These are phyloP conservation scores for Drosophila pectinifera DNA, from an alignment of 1,140 invertebrate species.

Conservation along the genomic window DNA sequence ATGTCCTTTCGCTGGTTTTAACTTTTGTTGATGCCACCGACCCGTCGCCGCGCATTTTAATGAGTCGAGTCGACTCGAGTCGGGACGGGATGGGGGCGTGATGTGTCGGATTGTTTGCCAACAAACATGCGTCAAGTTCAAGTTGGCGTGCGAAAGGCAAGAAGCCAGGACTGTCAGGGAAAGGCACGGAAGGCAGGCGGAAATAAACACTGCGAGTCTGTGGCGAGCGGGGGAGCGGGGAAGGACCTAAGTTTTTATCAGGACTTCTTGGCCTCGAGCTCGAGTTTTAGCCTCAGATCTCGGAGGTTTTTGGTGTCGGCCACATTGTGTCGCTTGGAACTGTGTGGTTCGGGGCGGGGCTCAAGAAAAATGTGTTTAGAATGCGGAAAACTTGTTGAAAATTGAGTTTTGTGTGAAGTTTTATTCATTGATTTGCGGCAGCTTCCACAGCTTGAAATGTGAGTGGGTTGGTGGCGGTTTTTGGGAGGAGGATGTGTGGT, in stretches of 20 bases:
- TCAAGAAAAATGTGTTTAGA: constrained; percentile 71
- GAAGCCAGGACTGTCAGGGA: constrained; percentile 36
- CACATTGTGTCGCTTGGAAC: constrained; percentile 49
- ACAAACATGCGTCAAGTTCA: constrained; percentile 82
- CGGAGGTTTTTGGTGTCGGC: constrained; percentile 47
- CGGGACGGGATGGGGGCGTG: constrained; percentile 35
- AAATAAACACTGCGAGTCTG: constrained; percentile 15
- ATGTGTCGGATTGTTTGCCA: constrained; percentile 71
- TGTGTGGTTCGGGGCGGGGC: constrained; percentile 26
- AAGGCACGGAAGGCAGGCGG: constrained; percentile 16
- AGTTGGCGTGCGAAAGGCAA: constrained; percentile 52
- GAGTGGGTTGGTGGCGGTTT: constrained; percentile 25
- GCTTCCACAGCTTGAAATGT: constrained; percentile 3
- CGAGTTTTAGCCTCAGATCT: constrained; percentile 31
- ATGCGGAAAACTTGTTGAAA: constrained; percentile 79
- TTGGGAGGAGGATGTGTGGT: constrained; percentile 10
- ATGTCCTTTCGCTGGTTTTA: constrained; percentile 50
- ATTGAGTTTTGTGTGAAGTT: constrained; percentile 77
- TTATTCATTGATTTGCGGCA: constrained; percentile 69
- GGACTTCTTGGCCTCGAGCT: constrained; percentile 77
- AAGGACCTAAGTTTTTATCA: constrained; percentile 72
- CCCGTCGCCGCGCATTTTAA: constrained; percentile 79
- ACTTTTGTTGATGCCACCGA: constrained; percentile 73
- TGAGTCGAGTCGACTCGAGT: constrained; percentile 47
- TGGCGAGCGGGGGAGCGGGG: constrained; percentile 2